Evolutionary conservation across 2,113 vertebrate genomes (phyloP), one percentile per base, ranked within the genome.

Genomic region (Sylvilagus bachmani): DNA sequence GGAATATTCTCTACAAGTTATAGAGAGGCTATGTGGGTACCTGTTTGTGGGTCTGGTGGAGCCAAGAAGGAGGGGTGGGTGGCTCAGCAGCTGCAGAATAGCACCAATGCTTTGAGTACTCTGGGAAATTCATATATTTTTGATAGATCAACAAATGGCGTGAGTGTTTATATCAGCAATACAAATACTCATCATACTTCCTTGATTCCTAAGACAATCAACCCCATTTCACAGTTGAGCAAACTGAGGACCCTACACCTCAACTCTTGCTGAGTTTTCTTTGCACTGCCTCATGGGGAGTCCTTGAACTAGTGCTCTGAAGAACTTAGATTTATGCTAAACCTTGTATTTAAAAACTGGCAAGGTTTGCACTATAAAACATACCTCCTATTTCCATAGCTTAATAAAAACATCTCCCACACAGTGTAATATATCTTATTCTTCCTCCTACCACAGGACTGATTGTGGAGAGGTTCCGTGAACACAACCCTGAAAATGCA

Each of bases 321-420:
- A 79, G 73, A 95, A 89, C 88, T 83, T 90, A 90, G 85, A 80
- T 71, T 69, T 90, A 75, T 19, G 75, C 36, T 31, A 96, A 96
- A 83, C 58, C 36, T 55, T n/a, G 86, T 92, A 91, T 92, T 95
- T 92, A 21, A 97, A 93, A 83, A 93, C 44, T 91, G 93, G 93
- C 94, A 91, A 58, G 0, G 17, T 33, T 92, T 80, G 82, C 90
- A 83, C 62, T 93, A 84, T 95, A 92, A 96, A 95, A 97, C 70
- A 81, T 51, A 95, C 27, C 70, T 95, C 69, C 90, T 97, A 95
- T 95, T 93, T 95, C 88, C 62, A 36, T 55, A 86, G 95, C 86
- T 93, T 90, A 97, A 92, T 79, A 96, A 91, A 98, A 92, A 95
- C 25, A 29, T 85, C 94, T 67, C 86, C 94, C 91, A 94, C 83